A percentile compares a stretch with the other conserved stretches of the same genome.
phyloP scores from a whole-genome alignment of 1,140 invertebrate genomes.

The Apis dorsata region DNA sequence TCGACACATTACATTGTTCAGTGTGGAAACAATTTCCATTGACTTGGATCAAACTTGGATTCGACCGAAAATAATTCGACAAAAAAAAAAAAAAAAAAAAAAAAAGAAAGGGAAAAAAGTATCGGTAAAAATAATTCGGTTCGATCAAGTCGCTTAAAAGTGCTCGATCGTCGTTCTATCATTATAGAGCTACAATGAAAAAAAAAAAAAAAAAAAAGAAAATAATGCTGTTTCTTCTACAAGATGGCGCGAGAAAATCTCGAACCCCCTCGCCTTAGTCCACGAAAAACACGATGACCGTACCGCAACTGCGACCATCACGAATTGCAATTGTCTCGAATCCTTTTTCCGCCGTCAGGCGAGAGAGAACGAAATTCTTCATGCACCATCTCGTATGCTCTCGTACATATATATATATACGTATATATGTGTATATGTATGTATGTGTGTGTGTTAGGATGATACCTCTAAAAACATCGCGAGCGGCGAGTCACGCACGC shows the following conservation, averaged over 20 bases:
- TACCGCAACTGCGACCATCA: neutral
- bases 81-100: no score
- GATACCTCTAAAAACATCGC: constrained; percentile 49
- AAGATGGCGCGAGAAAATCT: constrained; percentile 68
- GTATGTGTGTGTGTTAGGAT: constrained; percentile 41
- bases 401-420: neutral
- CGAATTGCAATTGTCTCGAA: neutral
- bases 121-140: constrained; percentile 22
- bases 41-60: constrained; percentile 67
- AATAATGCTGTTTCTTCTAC: constrained; percentile 61
- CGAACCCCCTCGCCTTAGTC: constrained; percentile 22
- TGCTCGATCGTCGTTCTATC: constrained; percentile 61
- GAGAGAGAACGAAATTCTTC: constrained; percentile 56
- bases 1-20: constrained; percentile 7
- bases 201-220: no score
- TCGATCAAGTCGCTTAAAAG: constrained; percentile 79
- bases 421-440: no score
- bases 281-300: neutral
- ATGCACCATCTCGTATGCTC: constrained; percentile 57
- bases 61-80: neutral
- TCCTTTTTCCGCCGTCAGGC: neutral
- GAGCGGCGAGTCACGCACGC: constrained; percentile 41
- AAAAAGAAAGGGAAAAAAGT: no score
- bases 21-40: constrained; percentile 74
- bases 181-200: no score